A percentile compares a stretch with the other conserved stretches of the same genome.
Conservation (phyloP, 2,113 vertebrate species). For the Salvator merianae region DNA sequence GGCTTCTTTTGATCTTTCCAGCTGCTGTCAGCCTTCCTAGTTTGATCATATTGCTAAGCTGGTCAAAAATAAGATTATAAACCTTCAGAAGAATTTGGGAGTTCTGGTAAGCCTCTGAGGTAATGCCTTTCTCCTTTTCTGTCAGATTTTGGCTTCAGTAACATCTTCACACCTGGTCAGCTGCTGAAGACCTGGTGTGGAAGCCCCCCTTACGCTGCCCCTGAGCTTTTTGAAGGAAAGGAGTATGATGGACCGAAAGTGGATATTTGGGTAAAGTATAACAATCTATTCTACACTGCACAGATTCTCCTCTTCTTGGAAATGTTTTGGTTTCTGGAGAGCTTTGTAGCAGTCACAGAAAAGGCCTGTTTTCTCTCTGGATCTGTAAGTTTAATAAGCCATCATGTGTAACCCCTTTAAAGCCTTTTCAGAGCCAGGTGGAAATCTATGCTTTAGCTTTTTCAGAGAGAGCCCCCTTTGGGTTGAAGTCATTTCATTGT, state of each 20-base stretch:
- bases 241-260: slow-evolving; percentile 98
- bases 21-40: neutral
- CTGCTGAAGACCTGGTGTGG: slow-evolving; percentile 98
- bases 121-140: neutral
- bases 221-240: slow-evolving; percentile 97
- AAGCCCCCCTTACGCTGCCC: slow-evolving; percentile 95
- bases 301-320: neutral
- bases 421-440: too few species aligned
- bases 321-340: neutral
- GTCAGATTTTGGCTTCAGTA: slow-evolving; percentile 97
- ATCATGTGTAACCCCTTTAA: neutral
- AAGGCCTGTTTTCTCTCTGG: neutral
- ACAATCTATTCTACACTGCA: neutral
- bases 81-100: neutral
- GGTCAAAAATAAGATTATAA: neutral
- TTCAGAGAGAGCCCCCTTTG: neutral
- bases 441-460: neutral
- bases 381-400: fast-evolving
- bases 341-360: neutral
- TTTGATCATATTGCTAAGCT: too few species aligned
- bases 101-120: neutral
- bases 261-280: slow-evolving; percentile 91
- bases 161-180: slow-evolving; percentile 94
- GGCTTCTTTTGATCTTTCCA: too few species aligned
- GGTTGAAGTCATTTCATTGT: neutral